Evolutionary conservation across 2,797 vertebrate genomes (phyloP), one percentile per base, ranked within the genome.

Genomic region (Enteromius treurensis): DNA sequence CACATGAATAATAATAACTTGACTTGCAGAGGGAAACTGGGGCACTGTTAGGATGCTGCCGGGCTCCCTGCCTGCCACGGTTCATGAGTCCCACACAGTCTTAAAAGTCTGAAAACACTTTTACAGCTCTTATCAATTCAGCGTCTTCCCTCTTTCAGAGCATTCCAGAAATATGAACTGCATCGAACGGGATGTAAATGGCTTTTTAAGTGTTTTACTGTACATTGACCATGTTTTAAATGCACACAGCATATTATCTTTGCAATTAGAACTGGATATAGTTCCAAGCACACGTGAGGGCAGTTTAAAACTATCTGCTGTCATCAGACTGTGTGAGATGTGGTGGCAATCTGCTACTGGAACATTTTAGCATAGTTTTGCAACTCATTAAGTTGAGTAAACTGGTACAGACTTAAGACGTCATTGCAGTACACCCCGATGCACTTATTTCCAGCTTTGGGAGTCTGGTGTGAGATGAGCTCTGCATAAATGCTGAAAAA

Each of bases 1-100:
- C 58, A 62, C 64, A 74, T 74, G 80, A 86, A 80, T 79, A 79
- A 68, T 74, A 86, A 74, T 76, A 86, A 79, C 77, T 78, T 79
- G 80, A 65, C 45, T 65, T 75, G 77, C n/a, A 8, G 84, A 49
- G 69, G 19, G 45, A 83, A 86, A 53, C 81, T 83, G 71, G 81
- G 81, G 78, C 85, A 83, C 40, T 51, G n/a, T 62, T 79, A 32
- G 77, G 55, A 83, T 65, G 69, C 84, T 79, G 40, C 69, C 11
- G 29, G 77, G 69, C 85, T 75, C 77, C 29, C 51, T 67, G 77
- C 51, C 77, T 80, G 81, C 77, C 70, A 78, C 68, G 26, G n/a
- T 82, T 86, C 67, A 82, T 17, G 49, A 75, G n/a, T 68, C 80
- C 60, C 65, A 73, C 58, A 78, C 9, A 62, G 81, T 58, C 81